phyloP scores from a whole-genome alignment of 2,888 invertebrate genomes.

The Beris chalybata region DNA sequence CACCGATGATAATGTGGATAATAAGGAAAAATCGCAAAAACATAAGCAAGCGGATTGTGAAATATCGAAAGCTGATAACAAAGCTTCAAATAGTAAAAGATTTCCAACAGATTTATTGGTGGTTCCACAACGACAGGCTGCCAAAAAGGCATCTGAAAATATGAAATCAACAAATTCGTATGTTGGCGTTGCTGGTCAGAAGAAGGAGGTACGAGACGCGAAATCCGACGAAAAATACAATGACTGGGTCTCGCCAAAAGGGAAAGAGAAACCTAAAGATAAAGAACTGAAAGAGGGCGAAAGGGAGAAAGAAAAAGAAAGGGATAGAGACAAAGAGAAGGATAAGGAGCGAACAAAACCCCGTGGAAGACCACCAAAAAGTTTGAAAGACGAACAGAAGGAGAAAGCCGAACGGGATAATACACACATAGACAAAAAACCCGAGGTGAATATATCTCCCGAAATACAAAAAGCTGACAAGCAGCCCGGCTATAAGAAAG shows the following conservation, averaged over 20 bases:
- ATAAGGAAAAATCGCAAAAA: constrained; percentile 21
- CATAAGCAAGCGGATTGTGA: constrained; percentile 21
- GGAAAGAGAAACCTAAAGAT: constrained; percentile 42
- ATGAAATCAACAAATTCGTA: constrained; percentile 69
- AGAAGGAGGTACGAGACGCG: constrained; percentile 33
- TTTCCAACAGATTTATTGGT: constrained; percentile 76
- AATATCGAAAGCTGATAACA: constrained; percentile 1
- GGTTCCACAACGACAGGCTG: constrained; percentile 87
- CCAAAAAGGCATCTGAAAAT: constrained; percentile 88
- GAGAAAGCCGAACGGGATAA: constrained; percentile 23
- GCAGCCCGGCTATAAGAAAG: constrained; percentile 15
- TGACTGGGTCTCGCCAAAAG: constrained; percentile 41
- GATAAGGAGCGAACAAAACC: constrained; percentile 47
- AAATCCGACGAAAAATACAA: constrained; percentile 40
- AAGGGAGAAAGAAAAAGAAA: constrained; percentile 55
- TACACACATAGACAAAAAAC: constrained; percentile 49
- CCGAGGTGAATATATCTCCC: constrained; percentile 39
- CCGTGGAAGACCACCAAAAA: constrained; percentile 50
- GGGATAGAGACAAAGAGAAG: constrained; percentile 34
- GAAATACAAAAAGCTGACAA: constrained; percentile 7
- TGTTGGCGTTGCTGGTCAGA: constrained; percentile 26
- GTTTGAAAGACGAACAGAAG: constrained; percentile 48
- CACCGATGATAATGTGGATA: constrained; percentile 11
- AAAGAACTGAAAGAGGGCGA: constrained; percentile 54
- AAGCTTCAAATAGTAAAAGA: constrained; percentile 52